Evolutionary conservation across 1,140 invertebrate species (phyloP).

Genomic region (Melanaphis sacchari): DNA sequence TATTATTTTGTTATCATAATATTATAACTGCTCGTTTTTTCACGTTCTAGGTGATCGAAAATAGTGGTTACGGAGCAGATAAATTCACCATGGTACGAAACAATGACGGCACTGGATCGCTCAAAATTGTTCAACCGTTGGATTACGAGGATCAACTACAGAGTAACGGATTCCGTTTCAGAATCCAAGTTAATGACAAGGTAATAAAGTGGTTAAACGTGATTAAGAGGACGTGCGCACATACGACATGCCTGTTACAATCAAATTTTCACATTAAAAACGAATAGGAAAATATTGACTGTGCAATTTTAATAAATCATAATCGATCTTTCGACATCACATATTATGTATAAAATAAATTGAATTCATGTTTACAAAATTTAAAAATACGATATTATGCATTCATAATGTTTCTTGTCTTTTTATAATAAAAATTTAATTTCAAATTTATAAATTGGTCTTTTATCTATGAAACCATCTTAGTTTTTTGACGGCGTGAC

Average conservation of each 20-base stretch:
- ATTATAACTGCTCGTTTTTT: background rate
- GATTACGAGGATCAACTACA: conserved; percentile 92
- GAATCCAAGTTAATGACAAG: conserved; percentile 92
- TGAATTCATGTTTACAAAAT: too few relatives aligned
- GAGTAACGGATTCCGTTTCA: conserved; percentile 91
- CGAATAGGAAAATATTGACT: background rate
- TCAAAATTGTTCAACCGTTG: conserved; percentile 92
- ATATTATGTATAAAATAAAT: too few relatives aligned
- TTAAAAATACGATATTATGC: too few relatives aligned
- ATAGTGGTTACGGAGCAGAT: conserved; percentile 92
- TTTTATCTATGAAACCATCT: too few relatives aligned
- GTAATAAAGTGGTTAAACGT: conserved; percentile 62
- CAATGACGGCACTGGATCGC: conserved; percentile 91
- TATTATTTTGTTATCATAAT: background rate
- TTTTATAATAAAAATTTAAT: too few relatives aligned
- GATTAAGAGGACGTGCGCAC: background rate
- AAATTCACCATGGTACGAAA: conserved; percentile 97
- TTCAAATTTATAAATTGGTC: too few relatives aligned
- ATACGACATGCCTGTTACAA: background rate
- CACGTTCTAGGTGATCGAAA: conserved; percentile 77
- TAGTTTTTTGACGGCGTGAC: too few relatives aligned
- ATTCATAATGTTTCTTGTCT: too few relatives aligned
- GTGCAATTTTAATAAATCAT: too few relatives aligned
- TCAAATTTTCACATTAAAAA: background rate
- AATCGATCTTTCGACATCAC: too few relatives aligned